Evolutionary conservation across 1,140 invertebrate genomes (phyloP).

Genomic region (Lethocerus indicus): DNA sequence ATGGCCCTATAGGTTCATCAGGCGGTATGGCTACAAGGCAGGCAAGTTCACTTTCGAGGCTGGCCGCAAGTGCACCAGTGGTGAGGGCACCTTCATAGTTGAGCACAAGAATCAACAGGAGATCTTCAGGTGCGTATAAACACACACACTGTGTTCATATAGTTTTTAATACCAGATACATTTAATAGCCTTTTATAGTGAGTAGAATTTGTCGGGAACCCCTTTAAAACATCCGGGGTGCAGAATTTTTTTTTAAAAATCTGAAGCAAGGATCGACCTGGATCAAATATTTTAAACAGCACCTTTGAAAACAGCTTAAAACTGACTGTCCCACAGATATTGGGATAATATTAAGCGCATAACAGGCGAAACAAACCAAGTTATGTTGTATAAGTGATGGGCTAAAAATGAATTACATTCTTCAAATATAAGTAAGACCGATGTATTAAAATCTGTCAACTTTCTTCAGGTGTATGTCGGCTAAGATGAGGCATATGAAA

Average conservation of each 20-base stretch:
- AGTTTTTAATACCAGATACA: slow-evolving; percentile 10
- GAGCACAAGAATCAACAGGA: slow-evolving; percentile 61
- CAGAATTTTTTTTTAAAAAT: not conserved
- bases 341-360: not conserved
- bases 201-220: not conserved
- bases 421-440: not conserved
- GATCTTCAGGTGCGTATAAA: too few relatives aligned
- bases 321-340: not conserved
- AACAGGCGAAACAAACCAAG: not conserved
- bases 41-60: slow-evolving; percentile 79
- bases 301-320: not conserved
- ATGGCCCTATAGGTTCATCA: slow-evolving; percentile 75
- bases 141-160: too few relatives aligned
- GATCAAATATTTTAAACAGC: not conserved
- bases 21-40: slow-evolving; percentile 63
- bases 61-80: slow-evolving; percentile 71
- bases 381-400: not conserved
- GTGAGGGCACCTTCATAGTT: slow-evolving; percentile 66
- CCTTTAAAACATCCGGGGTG: not conserved
- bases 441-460: slow-evolving; percentile 19
- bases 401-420: not conserved
- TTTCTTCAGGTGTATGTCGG: slow-evolving; percentile 32
- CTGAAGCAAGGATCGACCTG: not conserved
- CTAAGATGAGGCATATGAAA: slow-evolving; percentile 72
- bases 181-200: not conserved